phyloP scores from a whole-genome alignment of 2,797 vertebrate genomes.

The Eleutherodactylus coqui region DNA sequence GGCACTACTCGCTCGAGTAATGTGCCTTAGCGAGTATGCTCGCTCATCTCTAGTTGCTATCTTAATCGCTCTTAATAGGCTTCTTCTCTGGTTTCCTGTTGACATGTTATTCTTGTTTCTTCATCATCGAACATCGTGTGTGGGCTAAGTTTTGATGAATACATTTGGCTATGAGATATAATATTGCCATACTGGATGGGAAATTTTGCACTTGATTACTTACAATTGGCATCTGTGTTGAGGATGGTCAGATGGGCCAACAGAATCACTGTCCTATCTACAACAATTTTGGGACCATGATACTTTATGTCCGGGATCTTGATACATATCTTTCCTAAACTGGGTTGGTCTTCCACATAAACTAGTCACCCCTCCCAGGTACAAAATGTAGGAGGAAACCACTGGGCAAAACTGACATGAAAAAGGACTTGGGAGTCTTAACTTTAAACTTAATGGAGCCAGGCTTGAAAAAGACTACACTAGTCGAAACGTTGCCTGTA shows the following conservation, averaged over 20 bases:
- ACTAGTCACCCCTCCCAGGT: too few species aligned
- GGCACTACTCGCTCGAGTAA: too few species aligned
- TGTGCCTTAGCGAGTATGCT: too few species aligned
- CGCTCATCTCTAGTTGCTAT: too few species aligned
- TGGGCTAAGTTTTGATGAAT: neutral
- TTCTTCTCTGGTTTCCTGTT: neutral
- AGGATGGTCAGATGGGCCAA: too few species aligned
- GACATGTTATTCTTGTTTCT: constrained; percentile 3
- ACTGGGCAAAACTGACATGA: too few species aligned
- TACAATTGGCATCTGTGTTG: neutral
- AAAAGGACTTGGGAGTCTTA: too few species aligned
- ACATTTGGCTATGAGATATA: neutral
- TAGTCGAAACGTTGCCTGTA: too few species aligned
- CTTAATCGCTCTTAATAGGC: neutral
- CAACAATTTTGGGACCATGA: neutral
- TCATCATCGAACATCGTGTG: neutral
- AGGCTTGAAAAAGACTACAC: too few species aligned
- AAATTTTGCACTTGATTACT: neutral
- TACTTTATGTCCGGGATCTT: neutral
- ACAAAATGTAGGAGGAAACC: too few species aligned
- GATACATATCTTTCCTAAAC: neutral
- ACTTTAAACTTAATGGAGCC: too few species aligned
- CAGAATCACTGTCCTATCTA: too few species aligned
- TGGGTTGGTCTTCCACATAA: neutral
- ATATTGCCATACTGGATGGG: neutral